These are phyloP conservation scores for Zelostemma sp. DNA, from an alignment of 1,140 invertebrate species.

Conservation along the genomic window DNA sequence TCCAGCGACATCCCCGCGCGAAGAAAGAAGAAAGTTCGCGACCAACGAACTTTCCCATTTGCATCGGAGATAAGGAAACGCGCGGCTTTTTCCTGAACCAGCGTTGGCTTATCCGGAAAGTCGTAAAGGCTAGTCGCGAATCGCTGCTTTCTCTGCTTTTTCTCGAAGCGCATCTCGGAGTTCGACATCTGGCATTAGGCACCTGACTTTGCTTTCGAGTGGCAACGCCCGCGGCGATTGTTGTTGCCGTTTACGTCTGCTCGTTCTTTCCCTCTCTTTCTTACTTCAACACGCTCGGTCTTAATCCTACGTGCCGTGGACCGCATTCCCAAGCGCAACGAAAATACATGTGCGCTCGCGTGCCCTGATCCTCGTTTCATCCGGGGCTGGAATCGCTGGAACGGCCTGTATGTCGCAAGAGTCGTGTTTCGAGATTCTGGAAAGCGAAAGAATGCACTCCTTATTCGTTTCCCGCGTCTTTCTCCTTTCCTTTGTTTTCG, in stretches of 20 bases:
- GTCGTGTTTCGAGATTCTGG: conserved; percentile 9
- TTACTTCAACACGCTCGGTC: conserved; percentile 32
- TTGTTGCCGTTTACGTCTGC: conserved; percentile 64
- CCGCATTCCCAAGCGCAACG: conserved; percentile 54
- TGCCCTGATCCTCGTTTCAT: conserved; percentile 36
- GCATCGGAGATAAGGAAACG: no score
- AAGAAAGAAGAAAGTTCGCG: no score
- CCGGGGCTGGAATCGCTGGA: not conserved
- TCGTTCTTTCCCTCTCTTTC: conserved; percentile 22
- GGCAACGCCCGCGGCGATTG: conserved; percentile 65
- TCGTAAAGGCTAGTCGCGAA: no score
- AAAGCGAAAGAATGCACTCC: not conserved
- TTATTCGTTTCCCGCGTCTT: not conserved
- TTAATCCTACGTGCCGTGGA: conserved; percentile 54
- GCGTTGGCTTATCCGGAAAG: no score
- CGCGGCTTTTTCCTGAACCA: no score
- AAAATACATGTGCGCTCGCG: conserved; percentile 56
- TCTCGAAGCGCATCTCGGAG: no score
- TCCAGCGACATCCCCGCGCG: no score
- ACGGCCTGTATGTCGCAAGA: conserved; percentile 8
- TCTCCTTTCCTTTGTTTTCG: not conserved
- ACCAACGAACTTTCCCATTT: no score
- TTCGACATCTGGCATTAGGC: conserved; percentile 66
- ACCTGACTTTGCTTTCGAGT: conserved; percentile 60
- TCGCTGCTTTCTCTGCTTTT: no score